phyloP scores from a whole-genome alignment of 2,113 vertebrate genomes.

The Sula dactylatra region DNA sequence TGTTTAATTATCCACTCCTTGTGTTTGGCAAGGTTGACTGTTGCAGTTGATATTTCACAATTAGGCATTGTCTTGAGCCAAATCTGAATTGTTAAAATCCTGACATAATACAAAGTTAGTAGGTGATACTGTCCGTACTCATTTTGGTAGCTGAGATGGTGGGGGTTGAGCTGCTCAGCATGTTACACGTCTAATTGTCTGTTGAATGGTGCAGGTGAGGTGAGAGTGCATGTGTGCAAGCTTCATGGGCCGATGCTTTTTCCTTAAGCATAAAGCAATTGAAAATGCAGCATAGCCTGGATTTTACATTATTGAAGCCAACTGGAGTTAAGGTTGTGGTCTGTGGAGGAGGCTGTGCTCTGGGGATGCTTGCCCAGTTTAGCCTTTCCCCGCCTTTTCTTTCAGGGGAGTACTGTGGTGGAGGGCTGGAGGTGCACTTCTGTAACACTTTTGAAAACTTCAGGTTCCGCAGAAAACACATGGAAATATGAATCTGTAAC shows the following conservation, averaged over 20 bases:
- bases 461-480: background rate
- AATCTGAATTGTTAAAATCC: background rate
- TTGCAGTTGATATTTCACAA: background rate
- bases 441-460: background rate
- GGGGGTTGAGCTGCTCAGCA: background rate
- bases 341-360: background rate
- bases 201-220: background rate
- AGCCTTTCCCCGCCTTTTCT: background rate
- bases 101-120: background rate
- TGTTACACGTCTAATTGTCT: background rate
- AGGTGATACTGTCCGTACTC: background rate
- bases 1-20: background rate
- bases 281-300: background rate
- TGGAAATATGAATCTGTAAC: background rate
- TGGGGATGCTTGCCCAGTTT: background rate
- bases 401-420: background rate
- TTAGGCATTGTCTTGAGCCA: background rate
- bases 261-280: background rate
- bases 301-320: background rate
- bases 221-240: no score
- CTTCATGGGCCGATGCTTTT: background rate
- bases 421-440: background rate
- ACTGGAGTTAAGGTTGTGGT: background rate
- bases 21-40: background rate
- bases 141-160: background rate